Evolutionary conservation across 2,797 vertebrate genomes (phyloP).

Genomic region (Silurus aristotelis): DNA sequence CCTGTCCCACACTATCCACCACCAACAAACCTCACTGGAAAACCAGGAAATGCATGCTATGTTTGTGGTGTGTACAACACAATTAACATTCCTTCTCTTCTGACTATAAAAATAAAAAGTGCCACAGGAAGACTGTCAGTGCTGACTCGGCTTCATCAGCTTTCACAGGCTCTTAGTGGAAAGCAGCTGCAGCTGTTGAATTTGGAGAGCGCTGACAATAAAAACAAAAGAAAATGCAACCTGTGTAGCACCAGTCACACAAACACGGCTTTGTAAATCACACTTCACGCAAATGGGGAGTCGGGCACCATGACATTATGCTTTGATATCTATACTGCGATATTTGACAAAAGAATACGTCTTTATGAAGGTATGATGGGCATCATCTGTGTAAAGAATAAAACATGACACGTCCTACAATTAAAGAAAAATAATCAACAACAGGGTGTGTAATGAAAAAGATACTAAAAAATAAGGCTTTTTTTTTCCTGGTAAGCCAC

Average conservation of each 20-base stretch:
- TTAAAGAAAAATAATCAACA: background rate
- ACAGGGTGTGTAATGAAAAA: background rate
- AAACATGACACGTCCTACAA: background rate
- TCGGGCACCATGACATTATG: too few species aligned
- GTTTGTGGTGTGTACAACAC: background rate
- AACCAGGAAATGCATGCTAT: slow-evolving; percentile 11
- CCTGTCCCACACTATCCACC: background rate
- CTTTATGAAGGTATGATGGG: background rate
- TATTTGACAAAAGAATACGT: background rate
- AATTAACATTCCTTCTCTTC: slow-evolving; percentile 9
- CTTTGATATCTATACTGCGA: background rate
- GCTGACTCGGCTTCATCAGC: background rate
- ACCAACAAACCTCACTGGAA: background rate
- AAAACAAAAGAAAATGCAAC: background rate
- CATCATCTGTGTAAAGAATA: background rate
- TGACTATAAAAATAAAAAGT: slow-evolving; percentile 25
- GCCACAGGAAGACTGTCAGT: background rate
- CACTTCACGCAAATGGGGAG: background rate
- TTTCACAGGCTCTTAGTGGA: slow-evolving; percentile 27
- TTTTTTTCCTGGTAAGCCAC: background rate
- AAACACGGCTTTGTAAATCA: background rate
- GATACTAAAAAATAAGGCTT: too few species aligned
- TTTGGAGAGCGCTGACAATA: slow-evolving; percentile 2
- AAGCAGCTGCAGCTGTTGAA: slow-evolving; percentile 42
- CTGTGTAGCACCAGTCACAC: slow-evolving; percentile 1